A percentile compares a stretch with the other conserved stretches of the same genome.
phyloP scores from a whole-genome alignment of 2,888 invertebrate species.

The Acanthoscelides obtectus region DNA sequence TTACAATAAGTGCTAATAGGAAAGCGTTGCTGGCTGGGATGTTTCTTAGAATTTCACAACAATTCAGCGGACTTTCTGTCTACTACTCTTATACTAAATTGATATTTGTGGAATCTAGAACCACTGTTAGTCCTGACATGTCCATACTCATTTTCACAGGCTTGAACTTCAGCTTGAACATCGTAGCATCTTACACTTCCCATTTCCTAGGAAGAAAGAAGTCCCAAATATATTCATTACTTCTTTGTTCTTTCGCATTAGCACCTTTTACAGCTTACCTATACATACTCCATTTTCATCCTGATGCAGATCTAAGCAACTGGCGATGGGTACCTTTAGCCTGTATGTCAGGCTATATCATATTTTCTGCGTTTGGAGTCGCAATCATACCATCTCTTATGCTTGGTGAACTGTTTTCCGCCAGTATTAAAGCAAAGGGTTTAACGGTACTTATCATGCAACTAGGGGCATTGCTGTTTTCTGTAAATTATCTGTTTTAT shows the following conservation, averaged over 20 bases:
- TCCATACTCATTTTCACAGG: constrained; percentile 35
- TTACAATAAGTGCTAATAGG: constrained; percentile 32
- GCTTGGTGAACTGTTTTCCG: constrained; percentile 36
- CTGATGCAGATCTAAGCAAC: not conserved
- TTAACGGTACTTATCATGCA: constrained; percentile 30
- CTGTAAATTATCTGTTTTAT: constrained; percentile 35
- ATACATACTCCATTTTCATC: not conserved
- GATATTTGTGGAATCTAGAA: constrained; percentile 39
- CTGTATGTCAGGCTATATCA: constrained; percentile 32
- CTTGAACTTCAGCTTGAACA: constrained; percentile 18
- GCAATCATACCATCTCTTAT: constrained; percentile 36
- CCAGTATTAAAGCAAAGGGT: constrained; percentile 37
- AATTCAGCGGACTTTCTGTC: constrained; percentile 33
- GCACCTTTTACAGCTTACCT: not conserved
- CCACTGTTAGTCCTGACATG: constrained; percentile 31
- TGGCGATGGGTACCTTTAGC: constrained; percentile 35
- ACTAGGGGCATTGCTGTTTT: constrained; percentile 26
- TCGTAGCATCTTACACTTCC: constrained; percentile 26
- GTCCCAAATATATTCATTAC: constrained; percentile 31
- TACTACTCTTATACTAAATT: constrained; percentile 35
- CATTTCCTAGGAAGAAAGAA: constrained; percentile 34
- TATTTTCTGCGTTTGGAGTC: constrained; percentile 30
- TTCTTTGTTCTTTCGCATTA: constrained; percentile 15
- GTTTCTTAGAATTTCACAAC: constrained; percentile 36
- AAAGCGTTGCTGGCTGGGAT: constrained; percentile 33